Percentiles rank a stretch among this genome's conserved stretches.
Evolutionary conservation across 1,140 invertebrate species (phyloP).

Genomic region (Homalodisca vitripennis): DNA sequence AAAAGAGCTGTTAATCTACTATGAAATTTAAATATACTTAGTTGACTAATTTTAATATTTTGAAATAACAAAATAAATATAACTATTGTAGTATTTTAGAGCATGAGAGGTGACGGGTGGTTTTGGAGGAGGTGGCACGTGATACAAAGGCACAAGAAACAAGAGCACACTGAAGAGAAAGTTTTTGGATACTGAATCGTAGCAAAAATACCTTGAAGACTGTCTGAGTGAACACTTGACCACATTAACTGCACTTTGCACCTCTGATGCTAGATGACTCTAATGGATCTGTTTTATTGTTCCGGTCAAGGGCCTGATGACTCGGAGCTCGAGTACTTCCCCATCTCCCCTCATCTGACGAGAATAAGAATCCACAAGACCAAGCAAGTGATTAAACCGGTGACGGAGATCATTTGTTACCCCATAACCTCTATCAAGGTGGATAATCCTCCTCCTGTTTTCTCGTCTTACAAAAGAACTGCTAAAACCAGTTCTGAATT

Average conservation of each 20-base stretch:
- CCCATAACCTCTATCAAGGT: slow-evolving; percentile 52
- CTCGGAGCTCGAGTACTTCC: slow-evolving; percentile 74
- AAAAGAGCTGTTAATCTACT: too few relatives aligned
- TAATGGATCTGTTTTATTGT: slow-evolving; percentile 34
- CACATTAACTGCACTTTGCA: neutral
- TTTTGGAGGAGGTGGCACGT: slow-evolving; percentile 28
- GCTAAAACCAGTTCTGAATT: slow-evolving; percentile 52
- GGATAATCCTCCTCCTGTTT: slow-evolving; percentile 45
- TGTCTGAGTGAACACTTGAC: neutral
- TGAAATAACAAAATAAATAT: slow-evolving; percentile 4
- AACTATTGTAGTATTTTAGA: neutral
- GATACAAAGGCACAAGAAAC: neutral
- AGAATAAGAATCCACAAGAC: slow-evolving; percentile 74
- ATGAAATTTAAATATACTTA: too few relatives aligned
- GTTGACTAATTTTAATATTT: too few relatives aligned
- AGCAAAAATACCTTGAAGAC: neutral
- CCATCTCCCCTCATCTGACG: slow-evolving; percentile 74
- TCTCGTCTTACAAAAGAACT: slow-evolving; percentile 53
- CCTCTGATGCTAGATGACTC: neutral
- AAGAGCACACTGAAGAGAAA: neutral
- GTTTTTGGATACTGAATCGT: neutral
- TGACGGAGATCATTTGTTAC: slow-evolving; percentile 57
- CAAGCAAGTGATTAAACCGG: slow-evolving; percentile 38
- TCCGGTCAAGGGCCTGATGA: slow-evolving; percentile 34
- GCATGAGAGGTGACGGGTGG: slow-evolving; percentile 39